phyloP scores from a whole-genome alignment of 2,113 vertebrate genomes.

The Hippocampus barbouri region DNA sequence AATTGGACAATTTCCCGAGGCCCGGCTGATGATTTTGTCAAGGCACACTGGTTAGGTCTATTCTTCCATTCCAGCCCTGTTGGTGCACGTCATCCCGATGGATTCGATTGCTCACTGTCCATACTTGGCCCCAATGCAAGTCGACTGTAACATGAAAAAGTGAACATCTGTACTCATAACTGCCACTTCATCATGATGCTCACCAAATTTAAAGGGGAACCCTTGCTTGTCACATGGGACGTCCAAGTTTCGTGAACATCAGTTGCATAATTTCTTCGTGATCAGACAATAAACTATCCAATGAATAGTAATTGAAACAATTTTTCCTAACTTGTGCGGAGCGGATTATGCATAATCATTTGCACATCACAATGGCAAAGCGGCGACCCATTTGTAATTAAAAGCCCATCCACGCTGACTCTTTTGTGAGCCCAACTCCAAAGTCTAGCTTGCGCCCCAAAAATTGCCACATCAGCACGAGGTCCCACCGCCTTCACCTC shows the following conservation, averaged over 20 bases:
- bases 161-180: not conserved
- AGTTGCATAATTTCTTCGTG: not conserved
- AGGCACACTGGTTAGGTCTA: not conserved
- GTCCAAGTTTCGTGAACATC: not conserved
- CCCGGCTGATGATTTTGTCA: no score
- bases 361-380: not conserved
- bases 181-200: not conserved
- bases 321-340: not conserved
- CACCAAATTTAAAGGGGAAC: not conserved
- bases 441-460: not conserved
- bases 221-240: not conserved
- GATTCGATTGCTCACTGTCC: not conserved
- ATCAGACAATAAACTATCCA: not conserved
- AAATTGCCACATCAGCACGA: conserved; percentile 22
- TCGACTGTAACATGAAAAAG: not conserved
- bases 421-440: not conserved
- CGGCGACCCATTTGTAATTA: not conserved
- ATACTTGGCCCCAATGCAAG: not conserved
- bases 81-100: not conserved
- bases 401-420: not conserved
- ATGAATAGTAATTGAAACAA: not conserved
- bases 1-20: no score
- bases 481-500: conserved; percentile 39
- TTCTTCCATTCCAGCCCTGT: not conserved
- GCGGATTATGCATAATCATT: not conserved